phyloP scores from a whole-genome alignment of 2,113 vertebrate genomes.

The Pluvianellus socialis region DNA sequence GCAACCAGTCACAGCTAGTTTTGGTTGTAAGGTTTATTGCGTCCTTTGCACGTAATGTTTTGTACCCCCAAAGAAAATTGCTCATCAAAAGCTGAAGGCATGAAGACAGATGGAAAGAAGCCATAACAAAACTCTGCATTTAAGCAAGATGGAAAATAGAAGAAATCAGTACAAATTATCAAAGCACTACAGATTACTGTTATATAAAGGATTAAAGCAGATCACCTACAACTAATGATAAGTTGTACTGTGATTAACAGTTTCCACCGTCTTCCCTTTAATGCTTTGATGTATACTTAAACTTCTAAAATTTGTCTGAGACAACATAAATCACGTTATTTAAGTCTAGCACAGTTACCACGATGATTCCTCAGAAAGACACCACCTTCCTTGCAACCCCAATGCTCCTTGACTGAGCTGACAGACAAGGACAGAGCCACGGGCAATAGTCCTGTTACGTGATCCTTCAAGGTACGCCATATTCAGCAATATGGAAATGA shows the following conservation, averaged over 20 bases:
- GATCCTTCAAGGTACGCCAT: not conserved
- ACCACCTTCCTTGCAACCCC: not conserved
- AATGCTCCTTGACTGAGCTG: not conserved
- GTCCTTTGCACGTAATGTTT: not conserved
- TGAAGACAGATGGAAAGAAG: not conserved
- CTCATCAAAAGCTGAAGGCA: not conserved
- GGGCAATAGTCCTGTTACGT: not conserved
- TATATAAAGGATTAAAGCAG: not conserved
- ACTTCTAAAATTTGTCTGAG: not conserved
- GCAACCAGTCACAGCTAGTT: not conserved
- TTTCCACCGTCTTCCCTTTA: not conserved
- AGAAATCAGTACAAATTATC: not conserved
- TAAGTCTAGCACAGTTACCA: fast-evolving
- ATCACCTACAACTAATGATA: not conserved
- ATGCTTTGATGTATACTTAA: not conserved
- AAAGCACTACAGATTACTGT: not conserved
- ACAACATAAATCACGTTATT: not conserved
- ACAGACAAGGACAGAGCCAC: not conserved
- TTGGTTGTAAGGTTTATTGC: not conserved
- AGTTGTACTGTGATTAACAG: not conserved
- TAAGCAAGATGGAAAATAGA: not conserved
- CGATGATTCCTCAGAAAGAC: not conserved
- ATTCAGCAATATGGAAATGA: not conserved
- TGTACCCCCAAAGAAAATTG: not conserved
- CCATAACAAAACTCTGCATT: not conserved